phyloP scores from a whole-genome alignment of 2,888 invertebrate species.

The Chymomyza fuscimana region DNA sequence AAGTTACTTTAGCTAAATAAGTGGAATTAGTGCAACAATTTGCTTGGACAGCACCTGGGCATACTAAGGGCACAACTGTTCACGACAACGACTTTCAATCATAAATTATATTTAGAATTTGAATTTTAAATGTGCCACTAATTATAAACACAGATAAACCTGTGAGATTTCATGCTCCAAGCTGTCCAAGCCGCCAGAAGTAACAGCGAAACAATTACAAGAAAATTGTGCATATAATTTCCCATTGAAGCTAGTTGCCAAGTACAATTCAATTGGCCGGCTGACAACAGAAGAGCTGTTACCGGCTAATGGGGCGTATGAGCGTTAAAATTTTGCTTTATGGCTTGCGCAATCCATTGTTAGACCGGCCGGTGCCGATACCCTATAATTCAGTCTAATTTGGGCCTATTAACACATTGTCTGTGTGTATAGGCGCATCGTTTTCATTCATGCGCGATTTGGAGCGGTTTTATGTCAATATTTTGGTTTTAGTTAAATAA shows the following conservation, averaged over 20 bases:
- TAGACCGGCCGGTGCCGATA: not conserved
- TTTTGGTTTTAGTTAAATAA: conserved; percentile 64
- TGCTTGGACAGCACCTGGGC: conserved; percentile 58
- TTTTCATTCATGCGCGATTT: conserved; percentile 16
- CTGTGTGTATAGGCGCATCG: conserved; percentile 20
- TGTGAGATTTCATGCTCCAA: conserved; percentile 71
- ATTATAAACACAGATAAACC: conserved; percentile 60
- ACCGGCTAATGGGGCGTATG: conserved; percentile 45
- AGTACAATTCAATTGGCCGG: conserved; percentile 20
- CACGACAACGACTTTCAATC: conserved; percentile 62
- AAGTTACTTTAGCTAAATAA: conserved; percentile 24
- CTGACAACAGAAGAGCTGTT: conserved; percentile 22
- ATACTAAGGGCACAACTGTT: conserved; percentile 50
- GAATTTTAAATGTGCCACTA: conserved; percentile 68
- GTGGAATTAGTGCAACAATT: conserved; percentile 58
- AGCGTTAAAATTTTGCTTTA: conserved; percentile 13
- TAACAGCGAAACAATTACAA: conserved; percentile 55
- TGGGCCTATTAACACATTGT: not conserved
- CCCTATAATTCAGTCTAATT: not conserved
- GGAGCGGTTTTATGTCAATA: conserved; percentile 50
- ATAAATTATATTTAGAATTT: conserved; percentile 65
- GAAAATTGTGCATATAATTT: conserved; percentile 61
- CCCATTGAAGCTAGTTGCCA: conserved; percentile 43
- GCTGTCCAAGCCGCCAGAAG: conserved; percentile 28
- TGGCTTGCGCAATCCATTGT: conserved; percentile 24